Evolutionary conservation across 2,797 vertebrate species (phyloP).

Genomic region (Cygnus olor): DNA sequence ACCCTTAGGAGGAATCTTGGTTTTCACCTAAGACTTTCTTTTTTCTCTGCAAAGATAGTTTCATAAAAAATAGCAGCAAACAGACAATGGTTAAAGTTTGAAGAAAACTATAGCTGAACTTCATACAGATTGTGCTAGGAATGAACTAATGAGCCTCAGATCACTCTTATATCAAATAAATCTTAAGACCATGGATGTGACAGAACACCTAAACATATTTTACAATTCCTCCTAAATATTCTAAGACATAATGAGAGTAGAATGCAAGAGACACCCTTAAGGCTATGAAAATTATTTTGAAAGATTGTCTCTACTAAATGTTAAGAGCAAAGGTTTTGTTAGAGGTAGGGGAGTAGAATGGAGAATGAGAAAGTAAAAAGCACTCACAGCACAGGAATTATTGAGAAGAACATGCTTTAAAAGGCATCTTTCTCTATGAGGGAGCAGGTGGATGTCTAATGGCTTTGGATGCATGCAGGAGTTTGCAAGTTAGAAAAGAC

Average conservation of each 20-base stretch:
- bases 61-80: not conserved
- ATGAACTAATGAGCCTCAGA: not conserved
- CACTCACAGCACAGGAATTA: not conserved
- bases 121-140: not conserved
- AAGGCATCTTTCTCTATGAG: not conserved
- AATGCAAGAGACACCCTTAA: not conserved
- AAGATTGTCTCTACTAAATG: not conserved
- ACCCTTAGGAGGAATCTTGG: not conserved
- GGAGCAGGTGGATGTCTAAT: not conserved
- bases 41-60: not conserved
- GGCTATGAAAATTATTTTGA: not conserved
- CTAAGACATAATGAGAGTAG: not conserved
- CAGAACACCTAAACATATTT: not conserved
- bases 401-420: not conserved
- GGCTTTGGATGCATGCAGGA: not conserved
- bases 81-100: not conserved
- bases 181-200: not conserved
- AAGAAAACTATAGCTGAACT: not conserved
- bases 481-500: not conserved
- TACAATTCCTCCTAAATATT: not conserved
- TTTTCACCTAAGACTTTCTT: not conserved
- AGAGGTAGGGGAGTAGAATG: not conserved
- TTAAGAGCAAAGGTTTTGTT: not conserved
- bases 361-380: not conserved
- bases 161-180: not conserved